A percentile compares a stretch with the other conserved stretches of the same genome.
Conservation (phyloP, 1,140 invertebrate species). For the Plutomurus gul region DNA sequence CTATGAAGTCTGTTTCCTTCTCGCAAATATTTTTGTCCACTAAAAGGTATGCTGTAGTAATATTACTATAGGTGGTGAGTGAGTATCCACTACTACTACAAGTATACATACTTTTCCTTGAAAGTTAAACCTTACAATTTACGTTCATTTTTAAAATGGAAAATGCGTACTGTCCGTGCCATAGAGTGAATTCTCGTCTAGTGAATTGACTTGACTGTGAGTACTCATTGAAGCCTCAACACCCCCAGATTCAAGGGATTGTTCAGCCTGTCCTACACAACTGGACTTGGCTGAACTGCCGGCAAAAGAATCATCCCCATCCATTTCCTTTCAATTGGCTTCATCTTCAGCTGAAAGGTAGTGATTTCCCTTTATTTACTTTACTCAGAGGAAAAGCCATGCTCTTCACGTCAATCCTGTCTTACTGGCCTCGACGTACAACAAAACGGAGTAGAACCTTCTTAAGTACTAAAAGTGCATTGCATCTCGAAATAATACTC, state of each 20-base stretch:
- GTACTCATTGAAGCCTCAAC: constrained; percentile 4
- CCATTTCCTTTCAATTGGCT: constrained; percentile 10
- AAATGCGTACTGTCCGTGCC: neutral
- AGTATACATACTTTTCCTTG: neutral
- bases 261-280: neutral
- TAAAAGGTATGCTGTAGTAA: too few relatives aligned
- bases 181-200: neutral
- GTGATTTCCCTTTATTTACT: constrained; percentile 29
- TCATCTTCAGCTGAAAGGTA: constrained; percentile 20
- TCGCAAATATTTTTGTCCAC: neutral
- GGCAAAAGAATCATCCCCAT: neutral
- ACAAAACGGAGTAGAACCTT: neutral
- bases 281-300: neutral
- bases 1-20: neutral
- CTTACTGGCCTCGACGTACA: neutral
- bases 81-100: too few relatives aligned
- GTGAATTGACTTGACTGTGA: neutral
- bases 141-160: neutral
- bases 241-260: neutral
- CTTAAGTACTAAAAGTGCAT: too few relatives aligned
- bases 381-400: neutral
- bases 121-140: neutral
- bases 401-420: neutral
- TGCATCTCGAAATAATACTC: too few relatives aligned
- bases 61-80: too few relatives aligned